These are phyloP conservation scores for Chloropsis cyanopogon DNA, from an alignment of 2,113 vertebrate species.

Conservation along the genomic window DNA sequence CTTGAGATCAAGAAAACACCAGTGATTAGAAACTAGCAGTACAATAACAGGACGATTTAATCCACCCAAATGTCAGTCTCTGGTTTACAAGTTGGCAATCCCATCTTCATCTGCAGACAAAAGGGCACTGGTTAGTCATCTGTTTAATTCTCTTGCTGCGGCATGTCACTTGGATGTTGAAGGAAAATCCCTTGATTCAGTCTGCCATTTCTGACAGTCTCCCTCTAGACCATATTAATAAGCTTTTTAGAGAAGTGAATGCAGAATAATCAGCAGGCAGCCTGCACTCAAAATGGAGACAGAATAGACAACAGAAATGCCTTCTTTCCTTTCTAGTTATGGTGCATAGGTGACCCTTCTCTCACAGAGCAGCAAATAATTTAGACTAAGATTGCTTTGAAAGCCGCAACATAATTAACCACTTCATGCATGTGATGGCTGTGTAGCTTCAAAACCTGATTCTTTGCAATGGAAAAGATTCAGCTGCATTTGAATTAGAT, in stretches of 20 bases:
- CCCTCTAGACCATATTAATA: constrained; percentile 83
- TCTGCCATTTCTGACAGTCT: constrained; percentile 82
- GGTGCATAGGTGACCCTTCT: constrained; percentile 45
- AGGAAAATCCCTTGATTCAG: constrained; percentile 81
- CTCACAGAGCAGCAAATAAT: constrained; percentile 18
- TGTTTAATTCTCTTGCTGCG: constrained; percentile 80
- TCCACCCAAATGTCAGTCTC: constrained; percentile 80
- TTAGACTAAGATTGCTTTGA: constrained; percentile 53
- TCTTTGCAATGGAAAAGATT: background rate
- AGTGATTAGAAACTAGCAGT: constrained; percentile 73
- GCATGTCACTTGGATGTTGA: constrained; percentile 79
- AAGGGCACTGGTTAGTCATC: constrained; percentile 84
- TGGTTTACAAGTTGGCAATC: constrained; percentile 78
- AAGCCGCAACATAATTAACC: constrained; percentile 43
- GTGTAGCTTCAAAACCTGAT: constrained; percentile 3
- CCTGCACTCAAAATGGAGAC: constrained; percentile 68
- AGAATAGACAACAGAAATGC: constrained; percentile 48
- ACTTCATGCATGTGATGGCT: constrained; percentile 6
- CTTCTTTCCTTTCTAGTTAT: constrained; percentile 51
- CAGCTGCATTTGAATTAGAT: constrained; percentile 52
- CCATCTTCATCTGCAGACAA: constrained; percentile 77
- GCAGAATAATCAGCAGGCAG: constrained; percentile 75
- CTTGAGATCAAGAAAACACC: constrained; percentile 72
- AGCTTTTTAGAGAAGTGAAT: constrained; percentile 76
- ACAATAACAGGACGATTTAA: constrained; percentile 75